Evolutionary conservation across 2,113 vertebrate species (phyloP).

Genomic region (Oenanthe oenanthe): DNA sequence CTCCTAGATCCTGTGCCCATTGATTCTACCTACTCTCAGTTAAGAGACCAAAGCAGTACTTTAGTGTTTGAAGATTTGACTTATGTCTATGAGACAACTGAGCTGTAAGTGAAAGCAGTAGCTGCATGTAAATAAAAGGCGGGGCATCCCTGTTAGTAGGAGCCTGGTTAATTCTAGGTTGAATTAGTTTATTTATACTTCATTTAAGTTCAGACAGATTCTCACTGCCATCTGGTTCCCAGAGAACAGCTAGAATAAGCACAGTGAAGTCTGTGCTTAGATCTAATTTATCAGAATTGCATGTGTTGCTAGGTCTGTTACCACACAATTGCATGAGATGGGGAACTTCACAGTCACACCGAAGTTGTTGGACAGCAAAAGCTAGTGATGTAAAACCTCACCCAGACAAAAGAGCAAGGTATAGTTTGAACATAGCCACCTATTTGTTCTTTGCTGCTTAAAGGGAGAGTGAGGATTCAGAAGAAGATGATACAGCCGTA

Average conservation of each 20-base stretch:
- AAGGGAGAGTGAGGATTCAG: background rate
- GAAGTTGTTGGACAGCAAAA: background rate
- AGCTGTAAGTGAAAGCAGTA: background rate
- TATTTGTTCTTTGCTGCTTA: background rate
- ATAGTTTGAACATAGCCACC: background rate
- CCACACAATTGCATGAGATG: background rate
- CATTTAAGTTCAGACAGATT: slow-evolving; percentile 41
- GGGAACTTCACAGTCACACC: background rate
- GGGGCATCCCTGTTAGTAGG: background rate
- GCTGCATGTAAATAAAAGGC: background rate
- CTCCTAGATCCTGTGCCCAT: background rate
- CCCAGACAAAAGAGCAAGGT: background rate
- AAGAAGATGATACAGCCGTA: background rate
- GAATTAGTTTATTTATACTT: slow-evolving; percentile 43
- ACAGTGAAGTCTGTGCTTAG: background rate
- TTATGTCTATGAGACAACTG: background rate
- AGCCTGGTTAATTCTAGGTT: slow-evolving; percentile 24
- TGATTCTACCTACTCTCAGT: background rate
- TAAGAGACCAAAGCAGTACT: background rate
- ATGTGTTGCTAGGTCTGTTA: background rate
- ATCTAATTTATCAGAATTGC: slow-evolving; percentile 1
- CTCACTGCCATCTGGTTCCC: slow-evolving; percentile 41
- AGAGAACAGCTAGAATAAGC: slow-evolving; percentile 40
- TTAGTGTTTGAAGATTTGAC: background rate
- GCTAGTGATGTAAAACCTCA: background rate